Percentiles rank a stretch among this genome's conserved stretches.
Evolutionary conservation across 2,113 vertebrate genomes (phyloP).

Genomic region (Serinus canaria): DNA sequence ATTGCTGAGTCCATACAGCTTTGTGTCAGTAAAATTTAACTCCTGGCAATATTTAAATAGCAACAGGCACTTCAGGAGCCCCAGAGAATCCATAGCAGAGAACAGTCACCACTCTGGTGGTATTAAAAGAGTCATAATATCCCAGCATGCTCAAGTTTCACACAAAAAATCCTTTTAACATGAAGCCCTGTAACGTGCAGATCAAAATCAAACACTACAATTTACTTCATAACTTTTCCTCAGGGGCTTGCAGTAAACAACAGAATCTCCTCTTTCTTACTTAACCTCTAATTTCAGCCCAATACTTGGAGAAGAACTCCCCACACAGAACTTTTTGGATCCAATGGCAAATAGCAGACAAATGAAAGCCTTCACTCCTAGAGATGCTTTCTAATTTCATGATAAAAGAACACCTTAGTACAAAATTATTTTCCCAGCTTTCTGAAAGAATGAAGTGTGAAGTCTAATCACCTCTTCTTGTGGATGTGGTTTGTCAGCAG

Average conservation of each 20-base stretch:
- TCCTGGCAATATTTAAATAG: neutral
- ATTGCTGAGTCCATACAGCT: neutral
- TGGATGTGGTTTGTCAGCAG: constrained; percentile 93
- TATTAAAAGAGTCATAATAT: neutral
- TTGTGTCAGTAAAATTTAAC: neutral
- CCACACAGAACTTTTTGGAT: neutral
- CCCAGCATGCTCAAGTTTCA: neutral
- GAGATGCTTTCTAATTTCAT: neutral
- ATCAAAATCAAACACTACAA: neutral
- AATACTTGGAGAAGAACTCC: neutral
- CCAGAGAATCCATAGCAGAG: neutral
- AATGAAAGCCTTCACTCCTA: neutral
- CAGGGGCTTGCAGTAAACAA: neutral
- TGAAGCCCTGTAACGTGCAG: neutral
- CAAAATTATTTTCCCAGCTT: neutral
- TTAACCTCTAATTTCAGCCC: neutral
- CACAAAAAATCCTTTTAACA: neutral
- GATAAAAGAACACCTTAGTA: neutral
- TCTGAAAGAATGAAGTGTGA: neutral
- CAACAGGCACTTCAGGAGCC: neutral
- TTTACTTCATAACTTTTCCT: neutral
- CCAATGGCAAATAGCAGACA: neutral
- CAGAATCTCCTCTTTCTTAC: neutral
- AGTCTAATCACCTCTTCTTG: constrained; percentile 89
- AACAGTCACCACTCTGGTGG: neutral